Conservation (phyloP, 2,113 vertebrate species). For the Ceuthmochares aereus region DNA sequence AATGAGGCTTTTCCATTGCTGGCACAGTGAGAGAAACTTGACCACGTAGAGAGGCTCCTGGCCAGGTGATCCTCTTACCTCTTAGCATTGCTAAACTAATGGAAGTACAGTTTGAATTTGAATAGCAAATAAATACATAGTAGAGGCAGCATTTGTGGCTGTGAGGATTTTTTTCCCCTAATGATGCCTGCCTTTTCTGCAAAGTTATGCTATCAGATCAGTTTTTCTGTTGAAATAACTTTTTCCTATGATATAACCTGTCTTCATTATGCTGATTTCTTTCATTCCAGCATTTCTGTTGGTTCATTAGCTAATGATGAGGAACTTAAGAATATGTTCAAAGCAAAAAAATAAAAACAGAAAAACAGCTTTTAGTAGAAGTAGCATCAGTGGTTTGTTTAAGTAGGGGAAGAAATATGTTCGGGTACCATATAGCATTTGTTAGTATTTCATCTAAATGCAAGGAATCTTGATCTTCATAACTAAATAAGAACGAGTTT, state of each 20-base stretch:
- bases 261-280: background rate
- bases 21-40: background rate
- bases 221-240: background rate
- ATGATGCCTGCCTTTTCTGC: background rate
- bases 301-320: background rate
- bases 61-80: background rate
- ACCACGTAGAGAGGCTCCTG: background rate
- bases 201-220: background rate
- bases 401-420: background rate
- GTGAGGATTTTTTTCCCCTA: background rate
- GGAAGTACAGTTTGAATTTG: background rate
- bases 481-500: background rate
- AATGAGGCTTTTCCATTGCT: background rate
- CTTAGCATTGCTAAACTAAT: background rate
- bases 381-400: background rate
- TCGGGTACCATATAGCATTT: background rate
- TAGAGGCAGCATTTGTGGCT: background rate
- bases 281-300: background rate
- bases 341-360: background rate
- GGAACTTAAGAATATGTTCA: background rate
- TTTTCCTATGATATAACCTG: background rate
- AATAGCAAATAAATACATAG: background rate
- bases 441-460: background rate
- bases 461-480: background rate
- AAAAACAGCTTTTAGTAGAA: background rate